A percentile compares a stretch with the other conserved stretches of the same genome.
Conservation (phyloP, 2,888 invertebrate genomes). For the Anaspis maculata region DNA sequence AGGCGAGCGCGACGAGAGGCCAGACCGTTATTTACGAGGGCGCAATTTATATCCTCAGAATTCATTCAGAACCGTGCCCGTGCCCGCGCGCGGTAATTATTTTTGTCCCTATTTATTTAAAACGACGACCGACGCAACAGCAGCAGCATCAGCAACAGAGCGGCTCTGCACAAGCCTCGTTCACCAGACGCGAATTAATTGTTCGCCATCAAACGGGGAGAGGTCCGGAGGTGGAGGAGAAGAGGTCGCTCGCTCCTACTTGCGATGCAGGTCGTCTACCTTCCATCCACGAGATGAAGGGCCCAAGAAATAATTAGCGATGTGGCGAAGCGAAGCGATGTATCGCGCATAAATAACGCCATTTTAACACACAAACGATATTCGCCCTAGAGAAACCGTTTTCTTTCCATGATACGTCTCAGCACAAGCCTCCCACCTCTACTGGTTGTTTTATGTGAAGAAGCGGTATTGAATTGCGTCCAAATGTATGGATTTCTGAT, state of each 20-base stretch:
- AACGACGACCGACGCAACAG: no score
- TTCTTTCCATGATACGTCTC: no score
- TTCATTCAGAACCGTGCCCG: neutral
- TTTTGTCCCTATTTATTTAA: slow-evolving; percentile 3
- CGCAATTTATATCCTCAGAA: neutral
- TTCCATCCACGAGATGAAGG: neutral
- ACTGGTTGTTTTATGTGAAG: no score
- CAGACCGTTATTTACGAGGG: neutral
- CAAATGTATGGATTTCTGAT: no score
- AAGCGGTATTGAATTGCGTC: no score
- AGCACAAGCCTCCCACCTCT: no score
- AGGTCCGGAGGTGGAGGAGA: no score
- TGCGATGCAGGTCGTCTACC: neutral
- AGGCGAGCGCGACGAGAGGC: no score
- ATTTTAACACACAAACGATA: slow-evolving; percentile 28
- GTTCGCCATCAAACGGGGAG: neutral
- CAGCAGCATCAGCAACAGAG: no score
- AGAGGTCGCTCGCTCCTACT: neutral
- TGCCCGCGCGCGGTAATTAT: slow-evolving; percentile 1
- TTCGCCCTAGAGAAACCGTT: no score
- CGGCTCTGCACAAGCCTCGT: no score
- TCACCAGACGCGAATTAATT: neutral
- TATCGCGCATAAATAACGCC: slow-evolving; percentile 13
- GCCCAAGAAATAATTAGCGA: neutral
- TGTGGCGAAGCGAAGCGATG: neutral